These are phyloP conservation scores for Tokudaia tokunoshimensis DNA, from an alignment of 2,797 vertebrate species.

Conservation along the genomic window DNA sequence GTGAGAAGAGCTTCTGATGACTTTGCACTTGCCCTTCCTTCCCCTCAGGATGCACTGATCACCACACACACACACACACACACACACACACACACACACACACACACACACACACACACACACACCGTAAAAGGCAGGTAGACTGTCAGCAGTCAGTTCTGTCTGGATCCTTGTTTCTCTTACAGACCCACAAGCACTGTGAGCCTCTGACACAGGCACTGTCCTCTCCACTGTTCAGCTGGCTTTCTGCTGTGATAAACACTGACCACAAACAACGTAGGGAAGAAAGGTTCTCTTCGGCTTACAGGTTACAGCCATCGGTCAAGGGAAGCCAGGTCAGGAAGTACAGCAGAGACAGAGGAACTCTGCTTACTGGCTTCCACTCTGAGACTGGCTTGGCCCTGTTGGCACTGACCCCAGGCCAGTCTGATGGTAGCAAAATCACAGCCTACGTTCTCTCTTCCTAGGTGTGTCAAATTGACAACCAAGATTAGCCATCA, in stretches of 20 bases:
- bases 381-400: not conserved
- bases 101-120: not conserved
- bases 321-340: not conserved
- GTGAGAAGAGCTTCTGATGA: not conserved
- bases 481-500: not conserved
- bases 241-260: not conserved
- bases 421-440: not conserved
- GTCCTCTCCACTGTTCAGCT: not conserved
- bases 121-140: not conserved
- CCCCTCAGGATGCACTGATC: not conserved
- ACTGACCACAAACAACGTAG: not conserved
- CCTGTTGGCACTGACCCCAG: not conserved
- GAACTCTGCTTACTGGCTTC: not conserved
- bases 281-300: not conserved
- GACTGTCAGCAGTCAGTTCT: not conserved
- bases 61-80: not conserved
- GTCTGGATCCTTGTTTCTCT: not conserved
- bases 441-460: not conserved
- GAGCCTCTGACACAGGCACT: not conserved
- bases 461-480: not conserved
- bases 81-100: not conserved
- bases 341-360: not conserved
- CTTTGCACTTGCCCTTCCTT: constrained; percentile 9
- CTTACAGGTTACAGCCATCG: not conserved
- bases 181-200: not conserved